Evolutionary conservation across 2,888 invertebrate genomes (phyloP).

Genomic region (Brachyptera putata): DNA sequence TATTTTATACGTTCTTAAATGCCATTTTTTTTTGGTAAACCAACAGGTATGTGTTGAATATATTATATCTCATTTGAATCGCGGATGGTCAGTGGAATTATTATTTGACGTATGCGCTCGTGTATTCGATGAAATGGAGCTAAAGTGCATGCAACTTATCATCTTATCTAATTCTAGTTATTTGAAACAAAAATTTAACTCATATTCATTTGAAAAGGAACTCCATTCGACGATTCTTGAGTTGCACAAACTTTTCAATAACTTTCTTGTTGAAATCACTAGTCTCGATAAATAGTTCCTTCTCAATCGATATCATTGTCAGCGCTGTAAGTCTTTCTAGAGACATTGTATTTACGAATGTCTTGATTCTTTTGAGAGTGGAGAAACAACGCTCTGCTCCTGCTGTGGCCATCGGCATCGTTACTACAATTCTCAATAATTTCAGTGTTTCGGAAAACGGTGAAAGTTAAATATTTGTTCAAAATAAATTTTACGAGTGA

Average conservation of each 20-base stretch:
- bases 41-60: no score
- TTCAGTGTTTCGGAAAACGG: slow-evolving; percentile 36
- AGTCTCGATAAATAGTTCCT: slow-evolving; percentile 31
- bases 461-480: slow-evolving; percentile 33
- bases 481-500: slow-evolving; percentile 33
- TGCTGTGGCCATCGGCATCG: slow-evolving; percentile 37
- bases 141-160: no score
- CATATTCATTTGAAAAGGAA: slow-evolving; percentile 21
- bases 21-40: no score
- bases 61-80: no score
- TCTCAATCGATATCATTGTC: slow-evolving; percentile 35
- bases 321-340: slow-evolving; percentile 34
- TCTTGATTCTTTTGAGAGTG: slow-evolving; percentile 7
- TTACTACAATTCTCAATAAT: slow-evolving; percentile 37
- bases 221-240: slow-evolving; percentile 29
- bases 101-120: no score
- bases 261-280: slow-evolving; percentile 33
- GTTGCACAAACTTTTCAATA: slow-evolving; percentile 27
- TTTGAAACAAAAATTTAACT: no score
- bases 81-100: no score
- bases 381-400: slow-evolving; percentile 37
- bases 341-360: not conserved
- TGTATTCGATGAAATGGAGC: no score
- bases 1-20: no score
- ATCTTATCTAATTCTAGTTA: no score